These are phyloP conservation scores for mouse (Mus musculus) DNA, from an alignment of 2,113 vertebrate species.

Conservation along the genomic window GRCm39 chr17:10260501-10261000, in stretches of 20 bases:
- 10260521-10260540: rapidly evolving
- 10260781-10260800: background rate
- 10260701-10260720: background rate
- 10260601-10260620: too few species aligned
- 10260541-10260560: rapidly evolving
- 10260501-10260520: background rate
- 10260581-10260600: background rate
- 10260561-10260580: too few species aligned
- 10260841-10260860: background rate
- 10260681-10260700: background rate
- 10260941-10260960: background rate
- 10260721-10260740: background rate
- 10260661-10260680: background rate
- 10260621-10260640: background rate
- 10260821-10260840: conserved; percentile 14
- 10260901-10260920: background rate
- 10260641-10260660: background rate
- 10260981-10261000: background rate
- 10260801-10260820: background rate
- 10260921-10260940: background rate
- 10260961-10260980: background rate
- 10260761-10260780: background rate
- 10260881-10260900: background rate
- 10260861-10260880: background rate
- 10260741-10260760: conserved; percentile 44